Percentiles rank a stretch among this genome's conserved stretches.
Conservation (phyloP, 2,113 vertebrate genomes). For the Macrotus californicus region DNA sequence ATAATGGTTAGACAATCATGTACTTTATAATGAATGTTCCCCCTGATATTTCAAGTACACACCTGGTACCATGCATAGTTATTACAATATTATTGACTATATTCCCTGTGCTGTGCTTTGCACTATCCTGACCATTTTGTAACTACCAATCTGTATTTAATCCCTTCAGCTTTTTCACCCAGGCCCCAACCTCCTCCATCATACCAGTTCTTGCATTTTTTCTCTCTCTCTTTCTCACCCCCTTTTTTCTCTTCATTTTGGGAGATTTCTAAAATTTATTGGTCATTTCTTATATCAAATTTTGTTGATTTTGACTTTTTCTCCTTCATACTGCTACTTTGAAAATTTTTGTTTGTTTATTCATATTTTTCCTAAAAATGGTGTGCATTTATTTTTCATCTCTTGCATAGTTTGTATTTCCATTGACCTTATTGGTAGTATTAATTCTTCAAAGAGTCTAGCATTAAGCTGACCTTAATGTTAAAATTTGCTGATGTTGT, state of each 20-base stretch:
- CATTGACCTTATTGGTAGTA: not conserved
- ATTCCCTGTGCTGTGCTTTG: not conserved
- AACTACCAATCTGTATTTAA: not conserved
- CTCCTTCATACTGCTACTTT: not conserved
- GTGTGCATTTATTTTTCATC: not conserved
- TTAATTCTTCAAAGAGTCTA: not conserved
- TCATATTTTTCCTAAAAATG: not conserved
- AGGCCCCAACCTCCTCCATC: not conserved
- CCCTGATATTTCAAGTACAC: not conserved
- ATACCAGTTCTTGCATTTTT: not conserved
- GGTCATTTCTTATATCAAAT: not conserved
- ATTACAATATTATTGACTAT: not conserved
- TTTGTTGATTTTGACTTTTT: not conserved
- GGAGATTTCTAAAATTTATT: slow-evolving; percentile 9
- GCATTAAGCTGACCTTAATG: not conserved
- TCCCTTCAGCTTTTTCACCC: not conserved
- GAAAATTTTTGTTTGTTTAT: not conserved
- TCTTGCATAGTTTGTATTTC: not conserved
- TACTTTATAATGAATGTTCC: not conserved
- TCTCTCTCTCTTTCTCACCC: not conserved
- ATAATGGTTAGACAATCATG: not conserved
- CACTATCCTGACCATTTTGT: not conserved
- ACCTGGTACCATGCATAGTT: not conserved
- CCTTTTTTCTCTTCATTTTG: not conserved
- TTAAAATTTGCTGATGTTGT: not conserved